These are phyloP conservation scores for Habropoda laboriosa DNA, from an alignment of 1,140 invertebrate genomes.

Conservation along the genomic window DNA sequence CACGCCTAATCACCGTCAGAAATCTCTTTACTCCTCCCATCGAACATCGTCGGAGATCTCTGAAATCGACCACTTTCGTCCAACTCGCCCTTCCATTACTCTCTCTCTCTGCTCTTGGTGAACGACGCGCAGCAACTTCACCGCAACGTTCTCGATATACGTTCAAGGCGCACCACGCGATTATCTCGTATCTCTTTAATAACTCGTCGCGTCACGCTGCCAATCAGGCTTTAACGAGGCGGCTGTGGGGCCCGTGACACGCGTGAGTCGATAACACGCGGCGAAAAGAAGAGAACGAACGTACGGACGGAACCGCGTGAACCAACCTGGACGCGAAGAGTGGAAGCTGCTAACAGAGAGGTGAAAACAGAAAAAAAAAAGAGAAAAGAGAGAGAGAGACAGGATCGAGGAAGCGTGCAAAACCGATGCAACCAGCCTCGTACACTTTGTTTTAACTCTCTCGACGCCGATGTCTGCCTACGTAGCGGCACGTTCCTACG, in stretches of 20 bases:
- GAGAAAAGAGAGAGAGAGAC: neutral
- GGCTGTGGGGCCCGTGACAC: neutral
- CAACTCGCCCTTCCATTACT: too few relatives aligned
- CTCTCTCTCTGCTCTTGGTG: too few relatives aligned
- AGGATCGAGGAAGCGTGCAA: slow-evolving; percentile 26
- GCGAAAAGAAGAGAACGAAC: neutral
- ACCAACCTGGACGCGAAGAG: neutral
- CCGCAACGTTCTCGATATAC: neutral
- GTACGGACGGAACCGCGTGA: slow-evolving; percentile 7
- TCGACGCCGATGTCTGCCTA: slow-evolving; percentile 15
- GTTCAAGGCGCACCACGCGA: neutral
- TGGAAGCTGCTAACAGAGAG: neutral
- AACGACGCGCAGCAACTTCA: too few relatives aligned
- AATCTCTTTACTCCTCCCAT: too few relatives aligned
- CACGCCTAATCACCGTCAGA: too few relatives aligned
- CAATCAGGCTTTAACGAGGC: slow-evolving; percentile 28
- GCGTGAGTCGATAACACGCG: slow-evolving; percentile 9
- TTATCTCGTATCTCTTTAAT: slow-evolving; percentile 26
- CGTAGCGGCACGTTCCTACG: slow-evolving; percentile 29
- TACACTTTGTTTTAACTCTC: slow-evolving; percentile 47
- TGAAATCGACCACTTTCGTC: too few relatives aligned
- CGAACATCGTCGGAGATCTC: too few relatives aligned
- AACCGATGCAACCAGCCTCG: slow-evolving; percentile 39
- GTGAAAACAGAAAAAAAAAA: neutral
- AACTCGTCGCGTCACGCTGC: slow-evolving; percentile 22